Base-by-base conservation (phyloP, 1,140 invertebrate genomes). In the Polypedilum vanderplanki region DNA sequence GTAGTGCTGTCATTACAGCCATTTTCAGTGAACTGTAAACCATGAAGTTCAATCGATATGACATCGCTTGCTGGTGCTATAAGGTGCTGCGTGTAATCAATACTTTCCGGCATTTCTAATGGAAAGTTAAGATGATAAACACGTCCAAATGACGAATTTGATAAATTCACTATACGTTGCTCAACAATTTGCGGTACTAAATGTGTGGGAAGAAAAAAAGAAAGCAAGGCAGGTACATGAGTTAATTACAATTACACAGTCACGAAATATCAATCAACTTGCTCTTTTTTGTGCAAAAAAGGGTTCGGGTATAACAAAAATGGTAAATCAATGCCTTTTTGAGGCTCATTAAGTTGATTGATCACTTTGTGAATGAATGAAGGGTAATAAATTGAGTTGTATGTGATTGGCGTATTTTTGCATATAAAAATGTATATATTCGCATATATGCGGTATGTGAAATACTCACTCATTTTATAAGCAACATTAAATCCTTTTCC, bases 401-500 rank as follows among this genome's bases (percentile, higher is more conserved):
- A 4, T 4, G 12, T n/a, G 15, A 57, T 12, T 3, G 2, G 41
- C 12, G 46, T 12, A 57, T 57, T n/a, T 4, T 57, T n/a, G 10
- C 12, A 4, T 15, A 57, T 57, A n/a, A 57, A 57, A 57, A 57
- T 15, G 46, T 1, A 57, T 4, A 46, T 46, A 15, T 46, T 10
- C 41, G 46, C 46, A n/a, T 57, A 12, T 57, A n/a, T n/a, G 15
- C 9, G 46, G 8, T 57, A 46, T 57, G 24, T 33, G 41, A 57
- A 57, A 73, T 57, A 57, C 81, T 83, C 79, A 88, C 87, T 84
- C 74, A 85, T 87, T 81, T 86, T 87, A 79, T 88, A 90, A 75
- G 84, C 79, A 0, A 88, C 88, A 18, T 83, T 80, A 78, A 88
- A 90, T 15, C 89, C 89, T 67, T 80, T 81, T 7, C 88, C 88